A percentile compares a stretch with the other conserved stretches of the same genome.
phyloP scores from a whole-genome alignment of 2,797 vertebrate genomes.

The Neomorphus geoffroyi region DNA sequence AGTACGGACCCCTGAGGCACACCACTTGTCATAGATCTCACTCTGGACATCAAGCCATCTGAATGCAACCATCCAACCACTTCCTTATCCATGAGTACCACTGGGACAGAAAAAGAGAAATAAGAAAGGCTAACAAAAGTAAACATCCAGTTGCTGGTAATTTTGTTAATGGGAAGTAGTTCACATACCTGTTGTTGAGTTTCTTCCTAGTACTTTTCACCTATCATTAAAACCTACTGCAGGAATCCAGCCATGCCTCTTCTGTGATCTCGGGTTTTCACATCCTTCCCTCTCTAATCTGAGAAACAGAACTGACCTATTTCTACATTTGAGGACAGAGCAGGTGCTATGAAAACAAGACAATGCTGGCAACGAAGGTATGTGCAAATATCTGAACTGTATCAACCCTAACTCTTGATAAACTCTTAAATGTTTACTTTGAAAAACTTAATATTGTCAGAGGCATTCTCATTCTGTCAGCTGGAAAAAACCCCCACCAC shows the following conservation, averaged over 20 bases:
- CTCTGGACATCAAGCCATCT: too few relatives aligned
- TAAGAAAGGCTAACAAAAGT: not conserved
- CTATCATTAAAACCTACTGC: not conserved
- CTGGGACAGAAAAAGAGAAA: too few relatives aligned
- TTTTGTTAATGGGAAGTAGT: not conserved
- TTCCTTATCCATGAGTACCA: too few relatives aligned
- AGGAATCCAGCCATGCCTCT: not conserved
- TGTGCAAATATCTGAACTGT: not conserved
- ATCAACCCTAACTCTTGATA: not conserved
- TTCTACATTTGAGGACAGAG: not conserved
- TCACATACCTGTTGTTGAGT: not conserved
- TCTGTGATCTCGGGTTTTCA: not conserved
- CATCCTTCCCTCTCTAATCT: not conserved
- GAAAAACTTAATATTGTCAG: not conserved
- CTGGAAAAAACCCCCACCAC: accelerated
- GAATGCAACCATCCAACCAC: too few relatives aligned
- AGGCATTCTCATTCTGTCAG: not conserved
- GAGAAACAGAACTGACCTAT: not conserved
- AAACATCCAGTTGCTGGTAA: not conserved
- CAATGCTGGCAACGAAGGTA: not conserved
- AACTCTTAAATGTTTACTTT: not conserved
- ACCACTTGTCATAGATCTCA: too few relatives aligned
- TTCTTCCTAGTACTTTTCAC: not conserved
- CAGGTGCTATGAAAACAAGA: not conserved
- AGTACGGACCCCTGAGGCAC: too few relatives aligned